Evolutionary conservation across 2,797 vertebrate genomes (phyloP).

Genomic region (Myiotriccus ornatus): DNA sequence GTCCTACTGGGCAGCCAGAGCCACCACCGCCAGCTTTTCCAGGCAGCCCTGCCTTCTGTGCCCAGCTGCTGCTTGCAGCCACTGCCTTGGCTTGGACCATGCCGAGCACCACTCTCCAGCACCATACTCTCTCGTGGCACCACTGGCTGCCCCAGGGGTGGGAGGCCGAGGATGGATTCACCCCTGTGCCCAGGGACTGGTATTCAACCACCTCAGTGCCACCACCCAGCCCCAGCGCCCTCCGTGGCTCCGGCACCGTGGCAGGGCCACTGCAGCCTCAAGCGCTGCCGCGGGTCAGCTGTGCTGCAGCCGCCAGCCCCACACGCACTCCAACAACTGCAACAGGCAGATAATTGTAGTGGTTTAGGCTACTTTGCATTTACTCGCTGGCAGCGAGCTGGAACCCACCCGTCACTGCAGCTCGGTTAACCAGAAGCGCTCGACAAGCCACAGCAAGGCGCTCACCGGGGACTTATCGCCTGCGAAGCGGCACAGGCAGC

Average conservation of each 20-base stretch:
- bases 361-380: slow-evolving; percentile 55
- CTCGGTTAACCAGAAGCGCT: slow-evolving; percentile 52
- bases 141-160: accelerated
- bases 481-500: accelerated
- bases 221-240: neutral
- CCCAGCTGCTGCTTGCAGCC: neutral
- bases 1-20: accelerated
- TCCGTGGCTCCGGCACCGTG: accelerated
- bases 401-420: slow-evolving; percentile 30
- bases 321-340: neutral
- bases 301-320: neutral
- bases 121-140: neutral
- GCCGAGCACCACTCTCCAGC: neutral
- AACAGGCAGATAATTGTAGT: slow-evolving; percentile 47
- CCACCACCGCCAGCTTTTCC: too few species aligned
- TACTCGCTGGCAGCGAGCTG: slow-evolving; percentile 5
- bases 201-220: neutral
- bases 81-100: neutral
- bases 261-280: neutral
- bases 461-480: neutral
- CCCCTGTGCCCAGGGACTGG: accelerated
- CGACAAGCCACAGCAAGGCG: slow-evolving; percentile 9
- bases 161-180: accelerated
- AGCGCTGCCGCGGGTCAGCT: neutral
- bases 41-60: neutral